Evolutionary conservation across 2,113 vertebrate species (phyloP).

Genomic region (Pomatostomus ruficeps): DNA sequence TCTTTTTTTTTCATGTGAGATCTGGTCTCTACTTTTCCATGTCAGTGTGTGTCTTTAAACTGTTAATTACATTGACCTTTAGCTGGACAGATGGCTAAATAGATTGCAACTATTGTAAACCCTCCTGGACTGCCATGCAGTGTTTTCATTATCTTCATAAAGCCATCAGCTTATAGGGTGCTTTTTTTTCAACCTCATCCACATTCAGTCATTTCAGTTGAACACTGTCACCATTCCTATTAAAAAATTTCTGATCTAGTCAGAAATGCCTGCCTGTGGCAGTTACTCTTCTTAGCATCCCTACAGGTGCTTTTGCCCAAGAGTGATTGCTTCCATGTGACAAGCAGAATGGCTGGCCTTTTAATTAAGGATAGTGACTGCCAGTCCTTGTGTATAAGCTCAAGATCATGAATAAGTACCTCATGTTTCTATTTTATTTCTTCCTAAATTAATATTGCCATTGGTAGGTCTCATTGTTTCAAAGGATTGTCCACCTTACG

Average conservation of each 20-base stretch:
- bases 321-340: neutral
- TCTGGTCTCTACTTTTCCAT: neutral
- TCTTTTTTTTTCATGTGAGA: neutral
- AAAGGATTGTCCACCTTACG: neutral
- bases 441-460: neutral
- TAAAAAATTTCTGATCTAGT: neutral
- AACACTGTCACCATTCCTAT: neutral
- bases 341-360: neutral
- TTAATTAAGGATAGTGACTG: neutral
- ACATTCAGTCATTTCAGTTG: neutral
- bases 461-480: neutral
- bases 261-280: neutral
- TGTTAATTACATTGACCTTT: neutral
- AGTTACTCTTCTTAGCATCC: neutral
- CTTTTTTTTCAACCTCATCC: neutral
- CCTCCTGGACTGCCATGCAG: neutral
- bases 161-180: neutral
- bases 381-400: neutral
- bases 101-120: neutral
- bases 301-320: neutral
- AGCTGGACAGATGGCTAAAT: neutral
- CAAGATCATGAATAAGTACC: neutral
- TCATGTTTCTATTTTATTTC: neutral
- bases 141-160: neutral
- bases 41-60: neutral